Conservation (phyloP, 2,888 invertebrate genomes). For the Ellobium chinense region DNA sequence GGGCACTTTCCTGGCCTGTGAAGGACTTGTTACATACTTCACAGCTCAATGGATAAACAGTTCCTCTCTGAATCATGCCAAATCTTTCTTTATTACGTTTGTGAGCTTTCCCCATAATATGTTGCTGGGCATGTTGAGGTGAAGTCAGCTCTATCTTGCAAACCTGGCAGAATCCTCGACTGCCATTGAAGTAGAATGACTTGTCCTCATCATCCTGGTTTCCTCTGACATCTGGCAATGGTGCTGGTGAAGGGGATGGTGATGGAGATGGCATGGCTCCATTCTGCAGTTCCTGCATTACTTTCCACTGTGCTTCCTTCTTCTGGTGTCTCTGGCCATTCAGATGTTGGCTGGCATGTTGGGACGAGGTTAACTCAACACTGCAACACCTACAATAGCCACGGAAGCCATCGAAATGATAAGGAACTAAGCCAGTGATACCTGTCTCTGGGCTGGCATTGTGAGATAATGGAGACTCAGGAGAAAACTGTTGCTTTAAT, state of each 20-base stretch:
- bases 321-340: conserved; percentile 51
- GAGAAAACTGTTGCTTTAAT: not conserved
- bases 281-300: not conserved
- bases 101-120: conserved; percentile 58
- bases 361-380: conserved; percentile 52
- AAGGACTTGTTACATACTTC: conserved; percentile 60
- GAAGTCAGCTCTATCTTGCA: conserved; percentile 55
- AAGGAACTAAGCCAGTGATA: not conserved
- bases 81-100: conserved; percentile 39
- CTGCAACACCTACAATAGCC: conserved; percentile 53
- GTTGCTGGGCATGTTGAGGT: conserved; percentile 50
- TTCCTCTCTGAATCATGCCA: conserved; percentile 11
- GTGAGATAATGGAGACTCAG: not conserved
- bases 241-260: not conserved
- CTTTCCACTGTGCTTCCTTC: conserved; percentile 39
- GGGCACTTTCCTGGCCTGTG: conserved; percentile 62
- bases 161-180: conserved; percentile 50
- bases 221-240: not conserved
- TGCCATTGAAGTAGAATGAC: conserved; percentile 49
- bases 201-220: not conserved
- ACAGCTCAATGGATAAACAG: conserved; percentile 54
- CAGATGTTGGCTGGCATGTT: conserved; percentile 54
- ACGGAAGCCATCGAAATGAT: conserved; percentile 51
- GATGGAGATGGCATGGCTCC: not conserved
- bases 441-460: not conserved